Evolutionary conservation across 2,888 invertebrate genomes (phyloP).

Genomic region (Pammene aurita): DNA sequence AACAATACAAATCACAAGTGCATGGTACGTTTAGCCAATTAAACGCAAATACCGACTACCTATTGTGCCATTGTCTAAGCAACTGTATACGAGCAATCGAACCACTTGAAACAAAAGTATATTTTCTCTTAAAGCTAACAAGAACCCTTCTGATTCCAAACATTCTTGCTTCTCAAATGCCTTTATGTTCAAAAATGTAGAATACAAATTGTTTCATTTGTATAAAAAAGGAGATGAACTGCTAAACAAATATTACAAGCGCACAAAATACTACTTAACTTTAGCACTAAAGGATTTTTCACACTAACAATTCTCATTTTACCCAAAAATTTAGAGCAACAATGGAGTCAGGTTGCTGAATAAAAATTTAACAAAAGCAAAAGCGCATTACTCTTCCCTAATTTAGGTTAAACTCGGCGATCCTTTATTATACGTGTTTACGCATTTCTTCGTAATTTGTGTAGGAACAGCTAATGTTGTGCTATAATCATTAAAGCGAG

Average conservation of each 20-base stretch:
- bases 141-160: slow-evolving; percentile 26
- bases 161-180: slow-evolving; percentile 2
- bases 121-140: slow-evolving; percentile 41
- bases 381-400: slow-evolving; percentile 58
- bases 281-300: slow-evolving; percentile 26
- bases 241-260: neutral
- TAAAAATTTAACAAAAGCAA: slow-evolving; percentile 52
- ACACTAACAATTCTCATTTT: slow-evolving; percentile 29
- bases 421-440: slow-evolving; percentile 76
- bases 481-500: slow-evolving; percentile 70
- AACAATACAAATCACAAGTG: neutral
- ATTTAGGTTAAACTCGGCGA: slow-evolving; percentile 64
- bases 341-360: slow-evolving; percentile 38
- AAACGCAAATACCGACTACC: neutral
- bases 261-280: slow-evolving; percentile 31
- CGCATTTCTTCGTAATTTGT: slow-evolving; percentile 77
- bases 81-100: neutral
- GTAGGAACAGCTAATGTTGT: slow-evolving; percentile 72
- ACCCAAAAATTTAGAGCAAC: slow-evolving; percentile 26
- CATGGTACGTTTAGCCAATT: neutral
- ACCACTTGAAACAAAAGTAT: slow-evolving; percentile 23
- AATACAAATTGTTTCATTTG: slow-evolving; percentile 13
- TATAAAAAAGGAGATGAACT: slow-evolving; percentile 12
- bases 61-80: neutral
- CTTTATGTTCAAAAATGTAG: slow-evolving; percentile 8